Conservation (phyloP, 2,113 vertebrate genomes). For the Apeltes quadracus region DNA sequence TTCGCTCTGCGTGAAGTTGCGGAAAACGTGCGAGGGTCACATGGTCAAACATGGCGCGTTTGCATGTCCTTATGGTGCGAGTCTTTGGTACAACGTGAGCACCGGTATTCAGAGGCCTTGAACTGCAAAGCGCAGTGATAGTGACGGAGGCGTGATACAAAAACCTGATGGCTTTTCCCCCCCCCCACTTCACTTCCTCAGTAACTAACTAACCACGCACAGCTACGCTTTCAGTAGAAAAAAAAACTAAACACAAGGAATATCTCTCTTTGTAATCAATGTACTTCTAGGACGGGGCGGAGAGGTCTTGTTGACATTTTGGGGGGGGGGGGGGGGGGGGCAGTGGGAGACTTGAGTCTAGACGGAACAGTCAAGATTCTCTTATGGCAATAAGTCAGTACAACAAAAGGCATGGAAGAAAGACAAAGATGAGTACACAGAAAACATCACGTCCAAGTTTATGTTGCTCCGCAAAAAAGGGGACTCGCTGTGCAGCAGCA, state of each 20-base stretch:
- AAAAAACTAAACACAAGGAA: slow-evolving; percentile 41
- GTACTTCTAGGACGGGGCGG: not conserved
- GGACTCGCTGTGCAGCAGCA: slow-evolving; percentile 24
- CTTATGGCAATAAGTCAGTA: slow-evolving; percentile 59
- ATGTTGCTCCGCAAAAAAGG: slow-evolving; percentile 30
- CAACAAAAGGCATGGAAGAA: slow-evolving; percentile 39
- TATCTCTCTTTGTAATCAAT: slow-evolving; percentile 16
- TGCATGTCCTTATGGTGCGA: slow-evolving; percentile 44
- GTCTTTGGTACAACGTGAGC: slow-evolving; percentile 80
- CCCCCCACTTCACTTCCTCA: slow-evolving; percentile 28
- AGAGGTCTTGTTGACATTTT: slow-evolving; percentile 1
- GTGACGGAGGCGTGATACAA: slow-evolving; percentile 38
- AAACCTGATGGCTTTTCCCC: slow-evolving; percentile 43
- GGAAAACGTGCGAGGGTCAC: slow-evolving; percentile 6
- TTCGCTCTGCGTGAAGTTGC: slow-evolving; percentile 36
- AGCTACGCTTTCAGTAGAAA: slow-evolving; percentile 52
- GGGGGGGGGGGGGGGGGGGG: not conserved
- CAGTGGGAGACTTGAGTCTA: not conserved
- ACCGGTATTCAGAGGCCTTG: slow-evolving; percentile 53
- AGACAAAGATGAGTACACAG: slow-evolving; percentile 37
- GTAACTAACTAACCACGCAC: slow-evolving; percentile 59
- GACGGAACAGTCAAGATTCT: slow-evolving; percentile 40
- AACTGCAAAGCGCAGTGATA: slow-evolving; percentile 35
- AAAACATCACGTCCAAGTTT: slow-evolving; percentile 31
- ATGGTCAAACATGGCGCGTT: slow-evolving; percentile 39